Percentiles rank a stretch among this genome's conserved stretches.
Conservation (phyloP, 92 coral and sea anemone species). For the Micromussa lordhowensis region DNA sequence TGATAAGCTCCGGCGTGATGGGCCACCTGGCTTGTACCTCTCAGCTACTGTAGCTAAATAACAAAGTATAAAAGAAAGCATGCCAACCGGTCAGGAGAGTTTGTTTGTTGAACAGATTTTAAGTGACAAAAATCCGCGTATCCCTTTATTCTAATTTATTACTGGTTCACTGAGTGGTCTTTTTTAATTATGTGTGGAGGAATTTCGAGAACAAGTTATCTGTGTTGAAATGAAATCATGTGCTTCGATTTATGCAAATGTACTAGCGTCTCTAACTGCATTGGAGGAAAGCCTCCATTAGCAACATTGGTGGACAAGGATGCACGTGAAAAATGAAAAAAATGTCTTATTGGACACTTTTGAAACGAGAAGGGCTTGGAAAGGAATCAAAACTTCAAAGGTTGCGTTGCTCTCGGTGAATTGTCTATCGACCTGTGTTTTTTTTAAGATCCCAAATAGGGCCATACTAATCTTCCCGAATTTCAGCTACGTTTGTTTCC, state of each 20-base stretch:
- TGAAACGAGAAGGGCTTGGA: neutral
- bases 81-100: neutral
- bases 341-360: neutral
- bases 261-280: neutral
- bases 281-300: neutral
- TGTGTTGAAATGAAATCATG: neutral
- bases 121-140: neutral
- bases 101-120: neutral
- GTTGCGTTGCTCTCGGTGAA: neutral
- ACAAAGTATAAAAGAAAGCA: neutral
- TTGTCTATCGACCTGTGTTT: neutral
- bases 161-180: neutral
- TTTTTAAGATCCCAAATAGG: neutral
- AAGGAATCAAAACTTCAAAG: neutral
- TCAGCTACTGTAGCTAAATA: too few relatives aligned
- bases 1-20: too few relatives aligned
- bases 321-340: neutral
- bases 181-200: neutral
- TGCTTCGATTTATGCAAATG: slow-evolving; percentile 35
- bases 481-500: neutral
- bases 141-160: neutral
- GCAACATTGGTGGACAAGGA: neutral
- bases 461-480: neutral
- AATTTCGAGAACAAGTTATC: slow-evolving; percentile 1
- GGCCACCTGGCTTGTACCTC: too few relatives aligned